Percentiles rank a stretch among this genome's conserved stretches.
Evolutionary conservation across 1,140 invertebrate species (phyloP).

Genomic region (Panulirus ornatus): DNA sequence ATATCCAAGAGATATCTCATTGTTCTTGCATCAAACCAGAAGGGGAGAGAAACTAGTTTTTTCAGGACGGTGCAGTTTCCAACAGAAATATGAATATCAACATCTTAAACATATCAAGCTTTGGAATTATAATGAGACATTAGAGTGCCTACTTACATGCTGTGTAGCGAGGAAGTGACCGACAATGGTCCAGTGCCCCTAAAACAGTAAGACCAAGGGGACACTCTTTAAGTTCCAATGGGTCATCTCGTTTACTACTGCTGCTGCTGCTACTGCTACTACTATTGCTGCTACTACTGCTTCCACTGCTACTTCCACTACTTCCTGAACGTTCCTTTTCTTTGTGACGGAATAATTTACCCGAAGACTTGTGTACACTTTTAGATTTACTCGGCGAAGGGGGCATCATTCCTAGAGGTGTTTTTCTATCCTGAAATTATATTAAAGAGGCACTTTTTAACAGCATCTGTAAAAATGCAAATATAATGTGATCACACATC

Average conservation of each 20-base stretch:
- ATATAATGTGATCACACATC: too few relatives aligned
- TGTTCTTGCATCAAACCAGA: too few relatives aligned
- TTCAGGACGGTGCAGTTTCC: too few relatives aligned
- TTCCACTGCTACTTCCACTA: slow-evolving; percentile 47
- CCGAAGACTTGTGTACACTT: slow-evolving; percentile 71
- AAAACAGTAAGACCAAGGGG: slow-evolving; percentile 79
- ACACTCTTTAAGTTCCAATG: slow-evolving; percentile 77
- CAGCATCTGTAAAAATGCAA: too few relatives aligned
- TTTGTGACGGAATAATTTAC: slow-evolving; percentile 70
- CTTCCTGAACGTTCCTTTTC: slow-evolving; percentile 71
- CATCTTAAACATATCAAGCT: too few relatives aligned
- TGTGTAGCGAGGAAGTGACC: slow-evolving; percentile 77
- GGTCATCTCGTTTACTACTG: slow-evolving; percentile 61
- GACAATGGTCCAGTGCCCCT: slow-evolving; percentile 77
- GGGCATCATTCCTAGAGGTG: slow-evolving; percentile 68
- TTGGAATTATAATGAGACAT: too few relatives aligned
- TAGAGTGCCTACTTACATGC: slow-evolving; percentile 76
- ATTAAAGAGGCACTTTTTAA: too few relatives aligned
- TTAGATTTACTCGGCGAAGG: slow-evolving; percentile 72
- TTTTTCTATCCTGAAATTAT: too few relatives aligned
- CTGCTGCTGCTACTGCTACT: slow-evolving; percentile 47
- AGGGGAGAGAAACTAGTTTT: too few relatives aligned
- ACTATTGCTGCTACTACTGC: slow-evolving; percentile 24
- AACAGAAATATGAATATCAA: too few relatives aligned
- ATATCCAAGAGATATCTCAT: too few relatives aligned